Base-by-base conservation (phyloP, 2,888 invertebrate species). In the Iphiclides podalirius region DNA sequence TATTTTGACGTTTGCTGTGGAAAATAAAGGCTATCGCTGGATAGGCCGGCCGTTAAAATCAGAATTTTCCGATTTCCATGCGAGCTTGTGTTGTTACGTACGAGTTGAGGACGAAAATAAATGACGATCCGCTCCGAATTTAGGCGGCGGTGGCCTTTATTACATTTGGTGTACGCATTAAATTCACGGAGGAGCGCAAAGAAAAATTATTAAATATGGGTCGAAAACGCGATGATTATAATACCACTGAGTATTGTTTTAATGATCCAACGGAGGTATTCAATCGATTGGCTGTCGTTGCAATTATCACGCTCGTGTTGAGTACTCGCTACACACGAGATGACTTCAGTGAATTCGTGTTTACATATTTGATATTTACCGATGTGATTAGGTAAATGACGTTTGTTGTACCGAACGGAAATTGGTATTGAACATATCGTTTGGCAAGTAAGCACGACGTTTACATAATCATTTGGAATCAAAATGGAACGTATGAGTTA, bases 1-100 rank as follows among this genome's bases (percentile, higher is more conserved):
- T 79, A 79, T 70, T 76, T 72, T 67, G 70, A 70, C 66, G 63
- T 70, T 67, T 63, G 44, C 48, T 60, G 56, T 69, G 67, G 67
- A 75, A 76, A 72, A 71, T 63, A 70, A 66, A 63, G 55, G 17
- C 28, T 50, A 54, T 47, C 45, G 35, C 23, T 20, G 28, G 35
- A 45, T 45, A 49, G 54, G 50, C 54, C 40, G 15, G 35, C 46
- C 53, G 49, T 47, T 8, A 42, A 55, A 53, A 53, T 41, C 57
- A 56, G 53, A 62, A 61, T 60, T 65, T 69, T 62, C 55, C 53
- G 28, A 56, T 54, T 51, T 41, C 47, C 47, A 48, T 45, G 44
- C 9, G 9, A 20, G 16, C 35, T 37, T 23, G 34, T 46, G 47
- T 47, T 47, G 48, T 40, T 51, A 37, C 47, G 57, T 52, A 52